These are phyloP conservation scores for Drosophila mulleri DNA, from an alignment of 2,888 invertebrate genomes.

Conservation along the genomic window DNA sequence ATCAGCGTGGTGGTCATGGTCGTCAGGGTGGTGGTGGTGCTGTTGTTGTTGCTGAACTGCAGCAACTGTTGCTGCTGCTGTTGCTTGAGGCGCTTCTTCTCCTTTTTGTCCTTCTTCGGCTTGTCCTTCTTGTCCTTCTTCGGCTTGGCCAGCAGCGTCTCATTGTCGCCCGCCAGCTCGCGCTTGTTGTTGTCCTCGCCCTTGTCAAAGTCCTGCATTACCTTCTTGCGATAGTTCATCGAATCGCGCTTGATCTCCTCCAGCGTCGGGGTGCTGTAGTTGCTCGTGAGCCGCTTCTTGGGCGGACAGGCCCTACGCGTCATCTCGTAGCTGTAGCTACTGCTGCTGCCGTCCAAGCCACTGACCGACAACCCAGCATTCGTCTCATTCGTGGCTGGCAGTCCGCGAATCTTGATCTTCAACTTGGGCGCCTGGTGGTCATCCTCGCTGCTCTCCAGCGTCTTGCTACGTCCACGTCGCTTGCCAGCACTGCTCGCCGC, in stretches of 20 bases:
- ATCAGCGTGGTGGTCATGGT: constrained; percentile 85
- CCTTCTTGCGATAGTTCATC: constrained; percentile 93
- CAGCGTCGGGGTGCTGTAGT: constrained; percentile 88
- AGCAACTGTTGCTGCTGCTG: constrained; percentile 84
- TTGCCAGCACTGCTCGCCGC: constrained; percentile 82
- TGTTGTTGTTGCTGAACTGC: constrained; percentile 64
- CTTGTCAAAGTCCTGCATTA: constrained; percentile 93
- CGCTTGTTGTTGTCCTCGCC: constrained; percentile 85
- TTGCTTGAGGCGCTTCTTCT: constrained; percentile 86
- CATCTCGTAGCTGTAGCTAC: constrained; percentile 77
- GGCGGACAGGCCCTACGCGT: constrained; percentile 89
- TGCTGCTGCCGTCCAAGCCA: constrained; percentile 37
- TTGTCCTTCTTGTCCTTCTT: constrained; percentile 83
- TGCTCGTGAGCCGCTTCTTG: constrained; percentile 89
- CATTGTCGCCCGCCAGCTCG: constrained; percentile 46
- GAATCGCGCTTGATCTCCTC: constrained; percentile 93
- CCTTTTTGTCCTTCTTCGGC: constrained; percentile 86
- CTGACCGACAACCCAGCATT: constrained; percentile 36
- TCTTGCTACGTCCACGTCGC: constrained; percentile 84
- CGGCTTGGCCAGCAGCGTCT: constrained; percentile 48
- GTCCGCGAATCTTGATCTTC: constrained; percentile 89
- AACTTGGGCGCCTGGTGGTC: constrained; percentile 87
- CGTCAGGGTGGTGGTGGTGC: constrained; percentile 82
- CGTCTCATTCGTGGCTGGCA: constrained; percentile 62
- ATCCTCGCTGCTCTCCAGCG: constrained; percentile 81